phyloP scores from a whole-genome alignment of 1,140 invertebrate genomes.

The Prorops nasuta region DNA sequence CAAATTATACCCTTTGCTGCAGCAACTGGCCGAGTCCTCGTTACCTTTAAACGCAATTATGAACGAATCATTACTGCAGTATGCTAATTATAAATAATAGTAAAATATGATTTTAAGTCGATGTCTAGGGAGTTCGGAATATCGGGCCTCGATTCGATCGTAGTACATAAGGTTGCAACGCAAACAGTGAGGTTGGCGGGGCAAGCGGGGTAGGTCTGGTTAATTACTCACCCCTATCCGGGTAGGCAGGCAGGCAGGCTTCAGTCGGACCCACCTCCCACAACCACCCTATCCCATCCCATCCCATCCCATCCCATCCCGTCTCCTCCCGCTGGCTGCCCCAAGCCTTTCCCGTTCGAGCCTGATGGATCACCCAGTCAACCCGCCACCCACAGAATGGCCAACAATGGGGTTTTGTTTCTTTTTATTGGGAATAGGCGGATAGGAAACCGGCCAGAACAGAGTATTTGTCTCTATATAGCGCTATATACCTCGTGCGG shows the following conservation, averaged over 20 bases:
- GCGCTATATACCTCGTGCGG: constrained; percentile 26
- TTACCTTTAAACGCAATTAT: too few relatives aligned
- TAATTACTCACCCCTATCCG: constrained; percentile 45
- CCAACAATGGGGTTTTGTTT: constrained; percentile 52
- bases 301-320: constrained; percentile 16
- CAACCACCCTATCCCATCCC: constrained; percentile 1
- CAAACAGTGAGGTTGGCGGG: constrained; percentile 30
- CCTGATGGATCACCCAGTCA: constrained; percentile 50
- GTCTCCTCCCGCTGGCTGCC: constrained; percentile 34
- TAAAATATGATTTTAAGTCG: too few relatives aligned
- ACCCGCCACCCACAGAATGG: constrained; percentile 51
- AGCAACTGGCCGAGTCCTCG: too few relatives aligned
- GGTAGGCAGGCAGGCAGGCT: constrained; percentile 30
- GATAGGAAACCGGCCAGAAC: constrained; percentile 38
- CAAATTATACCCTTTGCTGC: too few relatives aligned
- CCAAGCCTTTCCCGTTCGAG: constrained; percentile 40
- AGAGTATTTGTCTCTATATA: constrained; percentile 38
- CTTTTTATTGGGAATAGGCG: constrained; percentile 47
- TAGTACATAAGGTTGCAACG: constrained; percentile 39
- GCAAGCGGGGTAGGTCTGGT: constrained; percentile 31
- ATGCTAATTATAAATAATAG: too few relatives aligned
- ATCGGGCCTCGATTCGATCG: constrained; percentile 32
- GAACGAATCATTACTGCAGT: too few relatives aligned
- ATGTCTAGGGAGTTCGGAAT: too few relatives aligned
- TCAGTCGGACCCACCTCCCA: constrained; percentile 22